Conservation (phyloP, 1,140 invertebrate genomes). For the Galleria mellonella region DNA sequence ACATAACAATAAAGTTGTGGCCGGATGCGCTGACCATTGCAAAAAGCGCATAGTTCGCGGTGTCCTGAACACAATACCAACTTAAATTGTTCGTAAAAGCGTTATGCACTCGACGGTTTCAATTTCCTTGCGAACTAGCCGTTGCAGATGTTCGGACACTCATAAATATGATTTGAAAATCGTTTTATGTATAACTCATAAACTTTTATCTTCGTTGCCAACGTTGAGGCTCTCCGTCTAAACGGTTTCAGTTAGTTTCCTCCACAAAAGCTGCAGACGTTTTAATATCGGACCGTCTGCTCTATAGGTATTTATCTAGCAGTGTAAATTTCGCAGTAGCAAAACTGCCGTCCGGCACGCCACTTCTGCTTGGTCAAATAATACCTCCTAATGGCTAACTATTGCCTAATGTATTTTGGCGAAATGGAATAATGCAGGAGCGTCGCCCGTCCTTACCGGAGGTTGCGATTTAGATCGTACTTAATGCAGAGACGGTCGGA, state of each 20-base stretch:
- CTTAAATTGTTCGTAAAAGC: conserved; percentile 69
- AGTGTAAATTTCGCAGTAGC: conserved; percentile 57
- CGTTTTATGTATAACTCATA: conserved; percentile 70
- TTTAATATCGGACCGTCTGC: conserved; percentile 58
- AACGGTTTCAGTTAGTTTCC: conserved; percentile 57
- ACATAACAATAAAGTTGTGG: conserved; percentile 51
- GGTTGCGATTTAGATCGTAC: conserved; percentile 55
- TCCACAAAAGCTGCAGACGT: conserved; percentile 59
- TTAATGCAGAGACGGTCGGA: conserved; percentile 35
- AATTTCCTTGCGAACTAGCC: conserved; percentile 67
- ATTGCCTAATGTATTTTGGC: conserved; percentile 68
- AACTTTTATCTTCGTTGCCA: conserved; percentile 64
- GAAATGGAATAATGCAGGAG: conserved; percentile 54
- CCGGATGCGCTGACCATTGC: conserved; percentile 48
- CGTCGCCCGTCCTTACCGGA: conserved; percentile 36
- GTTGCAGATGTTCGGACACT: conserved; percentile 62
- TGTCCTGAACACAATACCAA: conserved; percentile 59
- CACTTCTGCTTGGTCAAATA: conserved; percentile 61
- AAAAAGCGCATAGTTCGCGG: conserved; percentile 56
- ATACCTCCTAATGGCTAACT: conserved; percentile 60
- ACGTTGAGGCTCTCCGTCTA: conserved; percentile 36
- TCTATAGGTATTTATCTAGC: conserved; percentile 35
- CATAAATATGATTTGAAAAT: conserved; percentile 73
- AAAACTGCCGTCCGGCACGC: conserved; percentile 54
- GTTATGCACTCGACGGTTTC: conserved; percentile 67